phyloP scores from a whole-genome alignment of 2,888 invertebrate genomes.

The Galerucella calmariensis region DNA sequence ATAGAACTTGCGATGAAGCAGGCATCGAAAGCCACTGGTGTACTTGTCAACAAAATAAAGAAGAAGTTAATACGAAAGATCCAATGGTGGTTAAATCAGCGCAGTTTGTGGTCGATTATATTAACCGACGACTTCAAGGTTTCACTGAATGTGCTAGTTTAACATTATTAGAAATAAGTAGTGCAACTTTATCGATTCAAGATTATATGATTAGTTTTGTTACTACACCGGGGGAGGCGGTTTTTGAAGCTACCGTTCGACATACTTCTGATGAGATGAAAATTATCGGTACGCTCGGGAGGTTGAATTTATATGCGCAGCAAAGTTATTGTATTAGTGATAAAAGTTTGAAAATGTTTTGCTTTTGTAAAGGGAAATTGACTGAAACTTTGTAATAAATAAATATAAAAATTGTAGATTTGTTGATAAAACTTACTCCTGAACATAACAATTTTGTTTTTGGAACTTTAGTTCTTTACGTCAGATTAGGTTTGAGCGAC shows the following conservation, averaged over 20 bases:
- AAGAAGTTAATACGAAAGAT: slow-evolving; percentile 60
- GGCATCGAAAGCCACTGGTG: slow-evolving; percentile 80
- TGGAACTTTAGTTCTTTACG: too few species aligned
- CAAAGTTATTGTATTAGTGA: slow-evolving; percentile 66
- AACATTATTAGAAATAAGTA: slow-evolving; percentile 50
- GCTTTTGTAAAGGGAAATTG: slow-evolving; percentile 62
- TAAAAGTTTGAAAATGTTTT: slow-evolving; percentile 69
- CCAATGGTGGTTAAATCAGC: slow-evolving; percentile 68
- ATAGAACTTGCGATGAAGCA: slow-evolving; percentile 76
- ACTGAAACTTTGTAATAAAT: too few species aligned
- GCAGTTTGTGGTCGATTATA: slow-evolving; percentile 52
- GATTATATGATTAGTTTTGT: slow-evolving; percentile 71
- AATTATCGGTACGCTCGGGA: slow-evolving; percentile 71
- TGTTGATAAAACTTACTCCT: too few species aligned
- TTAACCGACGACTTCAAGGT: slow-evolving; percentile 35
- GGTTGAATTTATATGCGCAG: slow-evolving; percentile 67
- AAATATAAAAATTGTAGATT: too few species aligned
- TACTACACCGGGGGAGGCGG: slow-evolving; percentile 71
- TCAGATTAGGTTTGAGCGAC: too few species aligned
- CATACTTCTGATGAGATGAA: slow-evolving; percentile 48
- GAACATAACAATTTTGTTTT: too few species aligned
- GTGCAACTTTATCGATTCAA: slow-evolving; percentile 46
- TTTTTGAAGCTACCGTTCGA: slow-evolving; percentile 76
- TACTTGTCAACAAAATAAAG: slow-evolving; percentile 72
- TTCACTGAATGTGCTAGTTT: slow-evolving; percentile 47